These are phyloP conservation scores for Psylliodes chrysocephalus DNA, from an alignment of 2,888 invertebrate genomes.

Conservation along the genomic window DNA sequence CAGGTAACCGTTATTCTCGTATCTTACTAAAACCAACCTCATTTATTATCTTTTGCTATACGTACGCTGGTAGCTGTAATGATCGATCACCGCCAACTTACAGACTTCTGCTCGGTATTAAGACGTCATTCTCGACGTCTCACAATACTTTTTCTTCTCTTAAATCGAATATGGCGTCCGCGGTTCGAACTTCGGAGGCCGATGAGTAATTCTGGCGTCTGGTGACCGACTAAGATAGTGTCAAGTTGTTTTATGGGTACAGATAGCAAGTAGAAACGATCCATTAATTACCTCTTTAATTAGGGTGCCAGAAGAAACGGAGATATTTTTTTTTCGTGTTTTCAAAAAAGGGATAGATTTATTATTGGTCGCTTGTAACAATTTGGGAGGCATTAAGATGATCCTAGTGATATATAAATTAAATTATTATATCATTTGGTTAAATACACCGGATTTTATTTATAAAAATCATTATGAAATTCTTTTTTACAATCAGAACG, in stretches of 20 bases:
- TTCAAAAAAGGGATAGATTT: constrained; percentile 29
- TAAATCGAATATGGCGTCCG: constrained; percentile 22
- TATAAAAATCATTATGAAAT: too few species aligned
- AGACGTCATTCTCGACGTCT: constrained; percentile 21
- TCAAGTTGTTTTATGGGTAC: constrained; percentile 58
- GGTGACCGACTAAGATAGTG: constrained; percentile 55
- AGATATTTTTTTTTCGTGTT: constrained; percentile 33
- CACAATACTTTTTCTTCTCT: constrained; percentile 7
- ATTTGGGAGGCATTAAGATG: constrained; percentile 12
- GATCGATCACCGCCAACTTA: constrained; percentile 16
- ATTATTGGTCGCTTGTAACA: constrained; percentile 11
- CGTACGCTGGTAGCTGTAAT: constrained; percentile 9
- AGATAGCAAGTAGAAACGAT: constrained; percentile 56
- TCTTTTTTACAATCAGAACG: too few species aligned
- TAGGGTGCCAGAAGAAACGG: constrained; percentile 50
- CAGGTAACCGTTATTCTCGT: constrained; percentile 1
- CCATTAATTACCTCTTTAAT: constrained; percentile 60
- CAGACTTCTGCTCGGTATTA: constrained; percentile 25
- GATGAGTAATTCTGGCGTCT: constrained; percentile 44
- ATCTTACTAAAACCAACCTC: neutral
- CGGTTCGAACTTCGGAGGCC: constrained; percentile 23
- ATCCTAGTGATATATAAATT: too few species aligned
- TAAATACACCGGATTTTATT: too few species aligned
- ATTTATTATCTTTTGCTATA: constrained; percentile 7
- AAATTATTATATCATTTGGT: too few species aligned